Conservation (phyloP, 2,113 vertebrate genomes). For the Scomber colias region DNA sequence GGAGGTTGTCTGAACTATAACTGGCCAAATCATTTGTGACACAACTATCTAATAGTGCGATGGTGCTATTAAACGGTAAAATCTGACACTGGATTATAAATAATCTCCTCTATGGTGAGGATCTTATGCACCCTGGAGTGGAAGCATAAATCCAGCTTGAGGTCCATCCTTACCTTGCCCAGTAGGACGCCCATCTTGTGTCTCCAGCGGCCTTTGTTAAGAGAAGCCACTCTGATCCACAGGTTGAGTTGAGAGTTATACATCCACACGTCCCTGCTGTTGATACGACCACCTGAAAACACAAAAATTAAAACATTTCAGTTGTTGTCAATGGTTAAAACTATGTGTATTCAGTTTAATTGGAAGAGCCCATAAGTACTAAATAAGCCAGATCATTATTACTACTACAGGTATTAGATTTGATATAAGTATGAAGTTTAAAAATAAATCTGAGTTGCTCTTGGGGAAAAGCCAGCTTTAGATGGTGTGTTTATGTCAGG, state of each 20-base stretch:
- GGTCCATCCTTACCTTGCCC: slow-evolving; percentile 90
- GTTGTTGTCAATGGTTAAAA: neutral
- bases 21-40: neutral
- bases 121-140: neutral
- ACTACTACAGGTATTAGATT: neutral
- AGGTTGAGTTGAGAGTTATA: slow-evolving; percentile 99
- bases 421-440: neutral
- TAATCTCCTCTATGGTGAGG: neutral
- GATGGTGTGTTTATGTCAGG: neutral
- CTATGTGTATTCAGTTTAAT: neutral
- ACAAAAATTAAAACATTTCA: slow-evolving; percentile 2
- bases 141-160: neutral
- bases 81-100: slow-evolving; percentile 13
- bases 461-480: neutral
- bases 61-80: neutral
- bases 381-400: neutral
- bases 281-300: slow-evolving; percentile 94
- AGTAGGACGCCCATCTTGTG: slow-evolving; percentile 99
- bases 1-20: too few relatives aligned
- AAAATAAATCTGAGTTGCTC: neutral
- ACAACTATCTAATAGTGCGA: neutral
- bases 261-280: slow-evolving; percentile 98
- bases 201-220: slow-evolving; percentile 98
- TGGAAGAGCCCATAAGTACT: neutral
- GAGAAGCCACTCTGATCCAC: slow-evolving; percentile 97